Evolutionary conservation across 2,888 invertebrate species (phyloP), one percentile per base, ranked within the genome.

Genomic region (Dioctria linearis): DNA sequence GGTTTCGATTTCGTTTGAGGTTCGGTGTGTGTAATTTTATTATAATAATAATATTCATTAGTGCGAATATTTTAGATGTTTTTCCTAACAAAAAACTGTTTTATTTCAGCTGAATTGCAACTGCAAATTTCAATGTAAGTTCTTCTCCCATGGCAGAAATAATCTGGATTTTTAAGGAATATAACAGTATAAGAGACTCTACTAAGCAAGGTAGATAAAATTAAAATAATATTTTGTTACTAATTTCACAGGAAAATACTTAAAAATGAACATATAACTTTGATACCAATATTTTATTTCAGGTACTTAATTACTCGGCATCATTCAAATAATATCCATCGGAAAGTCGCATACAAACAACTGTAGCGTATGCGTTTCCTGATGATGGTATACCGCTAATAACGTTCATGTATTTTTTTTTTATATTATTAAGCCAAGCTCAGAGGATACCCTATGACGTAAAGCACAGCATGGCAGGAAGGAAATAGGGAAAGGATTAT

Each of bases 131-230:
- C 76, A 61, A 61, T 76, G 76, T 63, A 76, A 40, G 61, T 13
- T 76, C 59, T 42, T 76, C 76, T 61, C 63, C 46, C 65, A 39
- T 39, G n/a, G 46, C 54, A 65, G 65, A 65, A 65, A 73, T 63
- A 49, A 80, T n/a, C n/a, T n/a, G 37, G 59, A 80, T 80, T 80
- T 80, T 80, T 61, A 73, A 73, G 39, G 51, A 78, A 65, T 78
- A 49, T 65, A 65, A 78, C 51, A 78, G 51, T 78, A 65, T 65
- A 65, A 65, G 73, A 80, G 80, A 61, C 73, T 59, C 63, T 49
- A 73, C 73, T 73, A 80, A 73, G 73, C 73, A 80, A 78, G 51
- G 40, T 78, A 51, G 65, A 78, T 65, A 78, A 65, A 65, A 78
- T 49, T 54, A 8, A 54, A 54, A 49, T 49, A 65, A 78, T 11